Base-by-base conservation (phyloP, 53 echinoderm and acorn worm species). In the Apostichopus leukothele region DNA sequence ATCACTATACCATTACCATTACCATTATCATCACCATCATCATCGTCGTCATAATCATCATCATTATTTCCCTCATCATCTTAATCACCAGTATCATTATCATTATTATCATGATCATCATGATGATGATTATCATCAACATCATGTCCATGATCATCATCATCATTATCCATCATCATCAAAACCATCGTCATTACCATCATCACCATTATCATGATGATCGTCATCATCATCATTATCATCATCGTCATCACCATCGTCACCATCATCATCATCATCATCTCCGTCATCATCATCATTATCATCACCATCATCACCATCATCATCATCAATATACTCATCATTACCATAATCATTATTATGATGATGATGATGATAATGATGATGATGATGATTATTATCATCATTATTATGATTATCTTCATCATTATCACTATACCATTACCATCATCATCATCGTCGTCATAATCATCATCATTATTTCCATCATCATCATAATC, bases 161-260 rank as follows among this genome's bases (percentile, higher is more conserved):
- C 25, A 25, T 25, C 25, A 25, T 25, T 25, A 25, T 9, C 67
- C 86, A 86, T 86, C 21, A 86, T 67, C 86, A 86, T 86, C 67
- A 71, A 19, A 71, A 86, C 60, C 67, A 73, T 86, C 86, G 19
- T 86, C 68, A 86, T 86, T 23, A 67, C 60, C 86, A 86, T 86
- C 86, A 67, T 86, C 86, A 67, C 71, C 86, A 67, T 86, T 67
- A 66, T 86, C 86, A 86, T 86, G 71, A 86, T 66, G 71, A 86
- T 86, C 67, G 23, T 86, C 86, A 66, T 71, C 67, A 66, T 67
- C 86, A 66, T 86, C 86, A 50, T 86, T 71, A 4, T 86, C 68
- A 0, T 71, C 86, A 57, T 86, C 86, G 4, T 86, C 86, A 66
- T 67, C 68, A 66, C 0, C 20, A 1, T 53, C 83, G 1, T 67